Evolutionary conservation across 2,888 invertebrate species (phyloP).

Genomic region (Idaea straminata): DNA sequence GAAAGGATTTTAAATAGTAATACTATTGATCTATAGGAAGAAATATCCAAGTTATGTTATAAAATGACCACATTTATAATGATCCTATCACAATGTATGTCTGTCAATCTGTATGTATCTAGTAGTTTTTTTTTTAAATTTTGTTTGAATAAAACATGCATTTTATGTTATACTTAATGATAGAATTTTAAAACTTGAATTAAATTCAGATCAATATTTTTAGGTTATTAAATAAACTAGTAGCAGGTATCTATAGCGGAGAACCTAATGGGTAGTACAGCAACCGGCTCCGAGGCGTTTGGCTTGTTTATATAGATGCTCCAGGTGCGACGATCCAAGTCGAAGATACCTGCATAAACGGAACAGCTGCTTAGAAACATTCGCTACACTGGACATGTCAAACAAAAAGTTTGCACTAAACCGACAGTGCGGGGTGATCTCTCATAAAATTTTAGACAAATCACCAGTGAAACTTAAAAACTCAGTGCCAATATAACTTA

Average conservation of each 20-base stretch:
- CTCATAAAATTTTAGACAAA: too few species aligned
- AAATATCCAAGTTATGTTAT: background rate
- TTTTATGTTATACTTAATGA: too few species aligned
- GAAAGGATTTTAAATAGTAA: too few species aligned
- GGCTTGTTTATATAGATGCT: conserved; percentile 89
- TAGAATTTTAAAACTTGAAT: too few species aligned
- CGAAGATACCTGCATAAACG: conserved; percentile 84
- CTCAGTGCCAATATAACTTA: too few species aligned
- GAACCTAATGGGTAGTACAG: conserved; percentile 82
- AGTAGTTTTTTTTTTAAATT: background rate
- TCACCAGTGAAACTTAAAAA: too few species aligned
- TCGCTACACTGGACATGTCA: too few species aligned
- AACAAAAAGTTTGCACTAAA: too few species aligned
- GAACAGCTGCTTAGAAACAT: background rate
- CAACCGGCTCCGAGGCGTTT: conserved; percentile 83
- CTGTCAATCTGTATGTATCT: background rate
- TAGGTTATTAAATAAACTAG: background rate
- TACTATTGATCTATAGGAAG: too few species aligned
- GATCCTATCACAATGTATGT: background rate
- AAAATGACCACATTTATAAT: background rate
- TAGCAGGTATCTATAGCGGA: conserved; percentile 35
- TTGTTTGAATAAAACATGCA: background rate
- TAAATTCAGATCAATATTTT: too few species aligned
- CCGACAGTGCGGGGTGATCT: too few species aligned
- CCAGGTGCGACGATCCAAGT: conserved; percentile 87